Evolutionary conservation across 2,113 vertebrate genomes (phyloP).

Genomic region (Oryzias woworae): DNA sequence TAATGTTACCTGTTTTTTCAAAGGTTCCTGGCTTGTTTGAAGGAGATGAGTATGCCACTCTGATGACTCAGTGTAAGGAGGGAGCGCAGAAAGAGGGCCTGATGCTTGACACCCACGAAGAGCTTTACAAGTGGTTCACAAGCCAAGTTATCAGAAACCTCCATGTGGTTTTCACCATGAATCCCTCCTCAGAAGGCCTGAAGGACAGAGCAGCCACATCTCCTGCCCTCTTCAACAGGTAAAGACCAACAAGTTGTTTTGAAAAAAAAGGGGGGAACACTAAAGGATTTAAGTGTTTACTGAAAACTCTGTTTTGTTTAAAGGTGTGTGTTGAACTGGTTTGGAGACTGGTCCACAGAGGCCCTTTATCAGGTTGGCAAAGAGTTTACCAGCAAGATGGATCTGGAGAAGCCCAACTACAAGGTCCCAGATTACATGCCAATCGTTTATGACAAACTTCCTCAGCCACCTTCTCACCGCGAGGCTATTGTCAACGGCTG

Average conservation of each 20-base stretch:
- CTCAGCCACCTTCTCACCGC: constrained; percentile 89
- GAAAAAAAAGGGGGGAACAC: not conserved
- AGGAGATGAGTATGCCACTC: constrained; percentile 95
- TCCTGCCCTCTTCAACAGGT: constrained; percentile 98
- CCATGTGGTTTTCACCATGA: constrained; percentile 99
- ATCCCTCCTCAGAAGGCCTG: constrained; percentile 97
- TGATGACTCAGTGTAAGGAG: constrained; percentile 99
- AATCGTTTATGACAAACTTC: constrained; percentile 92
- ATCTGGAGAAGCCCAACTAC: constrained; percentile 98
- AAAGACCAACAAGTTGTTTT: not conserved
- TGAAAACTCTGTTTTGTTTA: not conserved
- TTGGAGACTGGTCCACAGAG: constrained; percentile 99
- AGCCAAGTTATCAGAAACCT: constrained; percentile 99
- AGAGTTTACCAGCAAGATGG: constrained; percentile 99
- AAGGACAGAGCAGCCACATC: constrained; percentile 98
- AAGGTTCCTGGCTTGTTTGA: constrained; percentile 98
- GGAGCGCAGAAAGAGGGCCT: constrained; percentile 97
- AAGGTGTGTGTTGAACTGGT: constrained; percentile 99
- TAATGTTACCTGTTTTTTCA: not conserved
- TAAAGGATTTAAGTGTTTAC: not conserved
- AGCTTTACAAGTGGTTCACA: constrained; percentile 98
- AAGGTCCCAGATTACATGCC: constrained; percentile 98
- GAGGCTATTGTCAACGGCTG: constrained; percentile 98
- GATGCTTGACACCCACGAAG: constrained; percentile 98
- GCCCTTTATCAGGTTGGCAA: constrained; percentile 97